Conservation (phyloP, 2,797 vertebrate genomes). For the Nothura maculosa region DNA sequence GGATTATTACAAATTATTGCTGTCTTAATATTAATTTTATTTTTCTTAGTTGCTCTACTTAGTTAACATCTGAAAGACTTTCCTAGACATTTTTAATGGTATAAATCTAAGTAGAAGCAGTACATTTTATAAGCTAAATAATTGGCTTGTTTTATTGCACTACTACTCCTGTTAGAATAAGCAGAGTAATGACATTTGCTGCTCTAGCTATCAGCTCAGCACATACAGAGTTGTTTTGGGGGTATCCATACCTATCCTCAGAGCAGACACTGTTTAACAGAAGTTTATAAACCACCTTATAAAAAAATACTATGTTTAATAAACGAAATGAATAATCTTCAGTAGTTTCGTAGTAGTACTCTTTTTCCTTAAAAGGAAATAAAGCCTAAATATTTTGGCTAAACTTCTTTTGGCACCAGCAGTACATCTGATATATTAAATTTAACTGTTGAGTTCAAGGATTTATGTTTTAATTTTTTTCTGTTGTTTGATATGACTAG, state of each 20-base stretch:
- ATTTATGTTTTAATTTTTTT: conserved; percentile 32
- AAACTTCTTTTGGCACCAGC: conserved; percentile 41
- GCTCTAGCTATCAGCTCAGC: not conserved
- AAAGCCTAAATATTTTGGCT: conserved; percentile 25
- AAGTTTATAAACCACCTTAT: conserved; percentile 25
- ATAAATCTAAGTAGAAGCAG: not conserved
- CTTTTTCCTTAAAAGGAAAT: conserved; percentile 58
- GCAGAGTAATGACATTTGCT: not conserved
- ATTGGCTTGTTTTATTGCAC: conserved; percentile 24
- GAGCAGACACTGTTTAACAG: not conserved
- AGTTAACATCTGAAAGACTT: not conserved
- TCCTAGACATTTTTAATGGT: not conserved
- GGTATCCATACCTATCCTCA: not conserved
- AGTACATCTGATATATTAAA: conserved; percentile 4
- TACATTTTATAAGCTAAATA: conserved; percentile 36
- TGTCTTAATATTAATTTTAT: not conserved
- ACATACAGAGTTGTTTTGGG: not conserved
- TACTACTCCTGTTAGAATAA: conserved; percentile 6
- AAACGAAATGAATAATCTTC: conserved; percentile 7
- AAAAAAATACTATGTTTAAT: conserved; percentile 29
- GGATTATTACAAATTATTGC: not conserved
- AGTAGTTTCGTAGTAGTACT: not conserved
- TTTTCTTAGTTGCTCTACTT: not conserved
- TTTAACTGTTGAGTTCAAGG: conserved; percentile 31
- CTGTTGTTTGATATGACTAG: not conserved